These are phyloP conservation scores for Bombus polaris DNA, from an alignment of 1,140 invertebrate species.

Conservation along the genomic window DNA sequence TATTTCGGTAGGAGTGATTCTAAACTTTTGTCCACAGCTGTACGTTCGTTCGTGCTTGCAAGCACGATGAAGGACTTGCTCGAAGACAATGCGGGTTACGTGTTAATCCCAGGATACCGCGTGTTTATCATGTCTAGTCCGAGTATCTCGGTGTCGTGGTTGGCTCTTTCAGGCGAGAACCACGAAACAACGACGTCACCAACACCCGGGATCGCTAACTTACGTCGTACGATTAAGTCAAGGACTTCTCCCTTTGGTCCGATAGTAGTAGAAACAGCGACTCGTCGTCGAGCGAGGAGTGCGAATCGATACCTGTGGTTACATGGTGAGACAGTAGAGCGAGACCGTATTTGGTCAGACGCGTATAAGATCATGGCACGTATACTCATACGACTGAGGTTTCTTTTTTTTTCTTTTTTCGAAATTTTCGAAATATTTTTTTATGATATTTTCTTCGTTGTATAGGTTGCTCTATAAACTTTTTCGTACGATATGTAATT, in stretches of 20 bases:
- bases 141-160: conserved; percentile 43
- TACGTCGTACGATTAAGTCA: conserved; percentile 63
- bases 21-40: background rate
- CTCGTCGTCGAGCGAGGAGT: background rate
- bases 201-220: conserved; percentile 55
- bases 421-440: too few species aligned
- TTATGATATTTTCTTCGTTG: too few species aligned
- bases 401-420: too few species aligned
- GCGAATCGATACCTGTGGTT: conserved; percentile 26
- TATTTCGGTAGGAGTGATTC: background rate
- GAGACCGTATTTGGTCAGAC: background rate
- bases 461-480: too few species aligned
- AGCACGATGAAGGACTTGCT: background rate
- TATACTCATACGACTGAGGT: too few species aligned
- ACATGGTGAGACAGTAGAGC: background rate
- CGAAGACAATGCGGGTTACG: conserved; percentile 64
- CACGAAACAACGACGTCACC: conserved; percentile 50
- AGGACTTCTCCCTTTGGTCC: conserved; percentile 8
- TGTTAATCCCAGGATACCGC: conserved; percentile 65
- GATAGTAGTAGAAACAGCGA: background rate
- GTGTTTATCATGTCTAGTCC: conserved; percentile 61
- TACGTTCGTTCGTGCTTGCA: background rate
- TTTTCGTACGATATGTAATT: too few species aligned
- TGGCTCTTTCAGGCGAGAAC: conserved; percentile 21
- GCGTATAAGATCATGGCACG: too few species aligned